These are phyloP conservation scores for Ditylenchus dipsaci DNA, from an alignment of 1,140 invertebrate genomes.

Conservation along the genomic window DNA sequence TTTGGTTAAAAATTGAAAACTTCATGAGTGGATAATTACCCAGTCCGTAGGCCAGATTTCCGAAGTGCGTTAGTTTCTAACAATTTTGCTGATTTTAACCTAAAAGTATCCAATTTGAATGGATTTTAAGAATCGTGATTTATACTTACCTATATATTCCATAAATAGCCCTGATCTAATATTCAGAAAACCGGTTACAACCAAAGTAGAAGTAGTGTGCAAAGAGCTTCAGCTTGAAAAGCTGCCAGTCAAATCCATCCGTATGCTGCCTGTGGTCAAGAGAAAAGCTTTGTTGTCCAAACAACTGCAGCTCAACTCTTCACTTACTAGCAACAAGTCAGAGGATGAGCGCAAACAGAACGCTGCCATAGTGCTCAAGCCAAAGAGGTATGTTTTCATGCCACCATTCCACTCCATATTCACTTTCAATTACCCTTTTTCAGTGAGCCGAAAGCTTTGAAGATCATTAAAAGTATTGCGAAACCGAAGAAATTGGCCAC, in stretches of 20 bases:
- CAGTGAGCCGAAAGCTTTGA: constrained; percentile 6
- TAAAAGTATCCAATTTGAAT: no score
- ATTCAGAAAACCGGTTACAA: background rate
- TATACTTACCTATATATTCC: no score
- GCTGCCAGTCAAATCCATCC: constrained; percentile 7
- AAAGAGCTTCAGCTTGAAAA: constrained; percentile 2
- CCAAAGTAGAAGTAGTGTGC: background rate
- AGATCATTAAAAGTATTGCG: constrained; percentile 20
- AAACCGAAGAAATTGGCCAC: constrained; percentile 24
- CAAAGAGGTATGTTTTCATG: constrained; percentile 17
- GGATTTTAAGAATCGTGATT: no score
- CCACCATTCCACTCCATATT: background rate
- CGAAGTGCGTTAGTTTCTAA: no score
- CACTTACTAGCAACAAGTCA: background rate
- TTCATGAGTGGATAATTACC: no score
- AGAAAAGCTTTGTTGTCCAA: background rate
- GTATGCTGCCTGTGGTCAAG: background rate
- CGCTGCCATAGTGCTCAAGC: constrained; percentile 13
- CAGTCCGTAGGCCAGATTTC: no score
- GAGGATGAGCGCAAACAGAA: constrained; percentile 11
- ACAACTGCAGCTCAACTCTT: background rate
- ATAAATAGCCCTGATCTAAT: no score
- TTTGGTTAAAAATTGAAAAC: no score
- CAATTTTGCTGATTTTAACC: no score
- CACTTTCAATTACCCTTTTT: no score